A percentile compares a stretch with the other conserved stretches of the same genome.
These are phyloP conservation scores for Drosophila persimilis DNA, from an alignment of 1,140 invertebrate genomes.

Conservation along the genomic window DNA sequence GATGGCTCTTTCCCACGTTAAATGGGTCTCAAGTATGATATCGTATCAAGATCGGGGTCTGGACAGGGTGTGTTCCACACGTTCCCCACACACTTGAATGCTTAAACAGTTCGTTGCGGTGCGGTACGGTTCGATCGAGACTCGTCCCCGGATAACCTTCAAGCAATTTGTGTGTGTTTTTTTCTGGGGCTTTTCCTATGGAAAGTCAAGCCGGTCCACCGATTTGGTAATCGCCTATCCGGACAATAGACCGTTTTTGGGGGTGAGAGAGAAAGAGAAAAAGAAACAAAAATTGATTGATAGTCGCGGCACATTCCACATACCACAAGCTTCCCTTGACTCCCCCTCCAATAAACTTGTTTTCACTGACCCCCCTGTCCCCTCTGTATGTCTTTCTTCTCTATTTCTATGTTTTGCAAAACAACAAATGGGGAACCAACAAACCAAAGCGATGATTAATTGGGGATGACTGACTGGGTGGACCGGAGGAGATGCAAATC, in stretches of 20 bases:
- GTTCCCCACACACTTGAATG: constrained; percentile 56
- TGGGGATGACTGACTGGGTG: constrained; percentile 38
- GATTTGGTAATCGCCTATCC: constrained; percentile 42
- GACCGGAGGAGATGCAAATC: constrained; percentile 35
- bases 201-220: constrained; percentile 69
- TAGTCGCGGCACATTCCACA: constrained; percentile 75
- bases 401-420: constrained; percentile 60
- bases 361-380: constrained; percentile 24
- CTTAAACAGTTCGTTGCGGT: constrained; percentile 45
- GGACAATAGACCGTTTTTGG: constrained; percentile 56
- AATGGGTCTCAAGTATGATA: constrained; percentile 49
- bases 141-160: constrained; percentile 62
- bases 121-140: not conserved
- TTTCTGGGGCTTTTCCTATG: constrained; percentile 73
- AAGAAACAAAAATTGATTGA: constrained; percentile 63
- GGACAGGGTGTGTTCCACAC: constrained; percentile 63
- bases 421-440: constrained; percentile 59
- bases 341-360: constrained; percentile 64
- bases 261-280: constrained; percentile 43
- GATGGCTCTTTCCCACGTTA: constrained; percentile 60
- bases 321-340: constrained; percentile 48
- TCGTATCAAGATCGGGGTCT: constrained; percentile 54
- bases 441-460: constrained; percentile 71
- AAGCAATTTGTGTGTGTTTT: constrained; percentile 19
- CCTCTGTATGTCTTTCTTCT: constrained; percentile 17